phyloP scores from a whole-genome alignment of 2,888 invertebrate genomes.

The Andrena hattorfiana region DNA sequence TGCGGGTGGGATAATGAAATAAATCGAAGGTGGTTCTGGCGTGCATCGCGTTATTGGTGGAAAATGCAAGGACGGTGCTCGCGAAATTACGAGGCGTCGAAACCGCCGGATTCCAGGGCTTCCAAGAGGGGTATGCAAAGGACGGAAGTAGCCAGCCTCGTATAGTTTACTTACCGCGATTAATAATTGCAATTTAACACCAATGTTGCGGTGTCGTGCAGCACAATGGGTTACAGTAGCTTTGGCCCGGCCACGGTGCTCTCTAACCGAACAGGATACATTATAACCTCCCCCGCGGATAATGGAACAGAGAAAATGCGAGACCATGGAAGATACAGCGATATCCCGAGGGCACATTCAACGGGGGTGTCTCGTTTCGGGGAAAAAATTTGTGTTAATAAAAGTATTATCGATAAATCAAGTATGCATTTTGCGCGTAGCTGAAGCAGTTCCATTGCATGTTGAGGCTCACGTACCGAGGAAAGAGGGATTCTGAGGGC shows the following conservation, averaged over 20 bases:
- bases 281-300: conserved; percentile 61
- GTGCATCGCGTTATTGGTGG: not conserved
- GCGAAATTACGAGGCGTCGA: conserved; percentile 38
- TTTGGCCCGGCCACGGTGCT: conserved; percentile 42
- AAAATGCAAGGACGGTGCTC: conserved; percentile 18
- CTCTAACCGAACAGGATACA: conserved; percentile 63
- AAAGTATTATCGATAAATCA: no score
- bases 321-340: conserved; percentile 33
- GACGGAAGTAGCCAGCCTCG: conserved; percentile 41
- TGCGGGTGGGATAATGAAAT: not conserved
- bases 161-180: conserved; percentile 66
- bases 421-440: no score
- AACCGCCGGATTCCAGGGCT: conserved; percentile 24
- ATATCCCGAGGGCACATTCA: conserved; percentile 5
- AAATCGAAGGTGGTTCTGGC: not conserved
- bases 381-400: no score
- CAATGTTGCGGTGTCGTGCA: conserved; percentile 62
- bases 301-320: conserved; percentile 64
- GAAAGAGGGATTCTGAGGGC: no score
- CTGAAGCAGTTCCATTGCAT: no score
- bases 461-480: no score
- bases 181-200: conserved; percentile 73
- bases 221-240: conserved; percentile 50
- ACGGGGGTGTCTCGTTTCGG: conserved; percentile 5
- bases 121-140: conserved; percentile 2